Percentiles rank a stretch among this genome's conserved stretches.
phyloP scores from a whole-genome alignment of 2,888 invertebrate species.

The Pterostichus madidus region DNA sequence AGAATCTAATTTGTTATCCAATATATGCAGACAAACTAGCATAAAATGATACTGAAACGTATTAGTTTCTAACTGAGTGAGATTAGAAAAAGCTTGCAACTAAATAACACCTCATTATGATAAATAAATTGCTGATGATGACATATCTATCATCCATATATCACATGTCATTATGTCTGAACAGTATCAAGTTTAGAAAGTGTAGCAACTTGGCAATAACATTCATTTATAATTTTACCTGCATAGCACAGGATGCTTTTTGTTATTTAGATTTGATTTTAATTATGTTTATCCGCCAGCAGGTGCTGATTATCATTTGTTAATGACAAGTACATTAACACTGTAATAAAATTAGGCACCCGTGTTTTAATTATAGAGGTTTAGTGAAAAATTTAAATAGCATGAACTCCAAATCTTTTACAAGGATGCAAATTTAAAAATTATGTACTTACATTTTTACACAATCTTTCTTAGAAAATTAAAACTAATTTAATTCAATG shows the following conservation, averaged over 20 bases:
- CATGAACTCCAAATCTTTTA: not conserved
- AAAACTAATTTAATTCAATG: too few species aligned
- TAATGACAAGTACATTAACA: slow-evolving; percentile 5
- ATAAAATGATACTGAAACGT: not conserved
- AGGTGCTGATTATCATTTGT: slow-evolving; percentile 20
- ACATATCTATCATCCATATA: slow-evolving; percentile 46
- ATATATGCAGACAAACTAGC: not conserved
- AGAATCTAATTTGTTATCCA: too few species aligned
- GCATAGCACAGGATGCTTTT: slow-evolving; percentile 50
- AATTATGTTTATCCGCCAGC: slow-evolving; percentile 40
- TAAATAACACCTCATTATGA: slow-evolving; percentile 6
- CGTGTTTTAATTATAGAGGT: not conserved
- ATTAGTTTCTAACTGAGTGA: not conserved
- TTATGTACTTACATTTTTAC: too few species aligned
- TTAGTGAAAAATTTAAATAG: not conserved
- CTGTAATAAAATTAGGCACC: not conserved
- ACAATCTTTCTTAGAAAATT: too few species aligned
- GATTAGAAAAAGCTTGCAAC: slow-evolving; percentile 8
- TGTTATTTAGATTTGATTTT: slow-evolving; percentile 57
- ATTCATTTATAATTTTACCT: slow-evolving; percentile 43
- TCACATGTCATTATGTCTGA: slow-evolving; percentile 33
- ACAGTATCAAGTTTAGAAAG: slow-evolving; percentile 55
- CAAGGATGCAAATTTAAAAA: not conserved
- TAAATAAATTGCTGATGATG: slow-evolving; percentile 40
- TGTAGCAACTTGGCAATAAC: slow-evolving; percentile 36